These are phyloP conservation scores for Enteromius anoplus DNA, from an alignment of 2,797 vertebrate genomes.

Conservation along the genomic window DNA sequence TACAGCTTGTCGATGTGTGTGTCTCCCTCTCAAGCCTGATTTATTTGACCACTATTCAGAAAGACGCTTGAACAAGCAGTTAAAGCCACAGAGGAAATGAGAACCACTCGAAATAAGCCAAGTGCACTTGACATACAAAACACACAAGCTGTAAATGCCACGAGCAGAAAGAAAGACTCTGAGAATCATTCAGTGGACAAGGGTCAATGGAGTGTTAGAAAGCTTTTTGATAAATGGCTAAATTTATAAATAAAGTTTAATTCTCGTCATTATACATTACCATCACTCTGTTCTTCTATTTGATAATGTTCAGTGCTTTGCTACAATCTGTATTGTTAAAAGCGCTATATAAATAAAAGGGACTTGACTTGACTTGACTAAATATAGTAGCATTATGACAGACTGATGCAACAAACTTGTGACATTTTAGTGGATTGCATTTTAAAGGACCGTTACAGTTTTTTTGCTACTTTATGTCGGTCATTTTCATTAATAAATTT, in stretches of 20 bases:
- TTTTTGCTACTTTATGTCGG: not conserved
- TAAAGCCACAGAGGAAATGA: conserved; percentile 75
- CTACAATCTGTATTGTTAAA: too few relatives aligned
- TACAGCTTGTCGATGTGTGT: conserved; percentile 76
- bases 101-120: conserved; percentile 68
- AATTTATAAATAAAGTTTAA: too few relatives aligned
- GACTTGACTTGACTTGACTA: too few relatives aligned
- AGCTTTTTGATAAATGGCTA: conserved; percentile 7
- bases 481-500: not conserved
- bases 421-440: not conserved
- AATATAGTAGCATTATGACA: not conserved
- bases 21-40: conserved; percentile 75
- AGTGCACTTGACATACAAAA: conserved; percentile 68
- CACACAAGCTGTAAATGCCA: conserved; percentile 60
- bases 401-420: not conserved
- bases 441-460: not conserved
- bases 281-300: too few relatives aligned
- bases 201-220: not conserved
- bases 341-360: too few relatives aligned
- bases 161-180: conserved; percentile 35
- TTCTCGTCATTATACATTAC: too few relatives aligned
- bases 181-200: conserved; percentile 9
- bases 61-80: conserved; percentile 77
- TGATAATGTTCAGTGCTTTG: too few relatives aligned
- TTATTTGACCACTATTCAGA: conserved; percentile 79